Evolutionary conservation across 1,140 invertebrate genomes (phyloP).

Genomic region (Leptinotarsa defecta): DNA sequence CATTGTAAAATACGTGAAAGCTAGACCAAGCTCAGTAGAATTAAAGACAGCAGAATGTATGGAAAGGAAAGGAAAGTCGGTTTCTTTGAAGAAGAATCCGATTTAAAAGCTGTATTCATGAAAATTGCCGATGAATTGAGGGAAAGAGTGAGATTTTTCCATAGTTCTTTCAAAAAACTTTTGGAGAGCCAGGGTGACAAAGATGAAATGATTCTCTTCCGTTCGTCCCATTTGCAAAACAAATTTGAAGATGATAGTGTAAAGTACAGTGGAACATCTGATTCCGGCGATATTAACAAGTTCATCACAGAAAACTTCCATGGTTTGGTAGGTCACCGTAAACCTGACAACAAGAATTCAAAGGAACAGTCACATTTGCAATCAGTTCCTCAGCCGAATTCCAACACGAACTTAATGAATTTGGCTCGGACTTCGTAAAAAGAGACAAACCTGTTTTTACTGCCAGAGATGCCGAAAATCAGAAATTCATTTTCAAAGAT

Average conservation of each 20-base stretch:
- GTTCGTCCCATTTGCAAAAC: constrained; percentile 84
- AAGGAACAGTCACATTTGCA: constrained; percentile 81
- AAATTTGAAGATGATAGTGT: constrained; percentile 88
- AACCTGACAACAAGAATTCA: constrained; percentile 76
- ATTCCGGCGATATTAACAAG: constrained; percentile 71
- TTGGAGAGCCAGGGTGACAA: constrained; percentile 77
- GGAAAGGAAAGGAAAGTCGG: constrained; percentile 82
- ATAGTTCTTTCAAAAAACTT: constrained; percentile 73
- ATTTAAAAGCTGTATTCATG: constrained; percentile 80
- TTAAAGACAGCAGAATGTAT: constrained; percentile 70
- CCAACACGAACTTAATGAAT: constrained; percentile 88
- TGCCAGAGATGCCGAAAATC: constrained; percentile 78
- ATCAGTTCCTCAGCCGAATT: constrained; percentile 92
- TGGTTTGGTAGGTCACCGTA: constrained; percentile 90
- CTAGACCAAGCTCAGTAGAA: constrained; percentile 91
- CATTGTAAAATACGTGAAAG: constrained; percentile 94
- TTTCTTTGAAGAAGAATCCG: constrained; percentile 80
- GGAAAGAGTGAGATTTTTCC: constrained; percentile 88
- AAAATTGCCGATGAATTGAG: constrained; percentile 89
- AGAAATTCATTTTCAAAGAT: constrained; percentile 89
- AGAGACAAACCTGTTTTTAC: constrained; percentile 89
- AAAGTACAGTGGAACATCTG: constrained; percentile 73
- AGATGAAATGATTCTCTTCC: constrained; percentile 84
- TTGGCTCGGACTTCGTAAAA: constrained; percentile 83
- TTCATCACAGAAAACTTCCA: constrained; percentile 86